Conservation (phyloP, 2,797 vertebrate species). For the Falco berigora region DNA sequence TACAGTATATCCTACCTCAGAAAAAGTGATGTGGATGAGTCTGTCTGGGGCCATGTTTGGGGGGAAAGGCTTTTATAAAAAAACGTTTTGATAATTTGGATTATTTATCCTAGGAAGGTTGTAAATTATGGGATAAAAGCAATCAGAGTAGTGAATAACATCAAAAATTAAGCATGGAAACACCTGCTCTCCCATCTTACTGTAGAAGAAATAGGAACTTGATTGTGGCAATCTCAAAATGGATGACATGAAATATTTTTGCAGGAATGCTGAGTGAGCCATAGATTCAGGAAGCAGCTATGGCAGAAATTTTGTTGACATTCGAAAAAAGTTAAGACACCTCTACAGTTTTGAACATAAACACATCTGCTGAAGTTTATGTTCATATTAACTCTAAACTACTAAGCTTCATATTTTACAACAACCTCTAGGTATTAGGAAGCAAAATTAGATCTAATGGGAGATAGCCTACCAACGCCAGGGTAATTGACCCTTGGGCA, state of each 20-base stretch:
- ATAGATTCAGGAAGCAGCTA: not conserved
- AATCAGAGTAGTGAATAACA: not conserved
- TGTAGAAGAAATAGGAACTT: not conserved
- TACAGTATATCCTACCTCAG: not conserved
- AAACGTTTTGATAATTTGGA: not conserved
- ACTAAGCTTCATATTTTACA: not conserved
- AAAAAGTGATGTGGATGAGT: not conserved
- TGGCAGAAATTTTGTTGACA: not conserved
- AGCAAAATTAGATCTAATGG: not conserved
- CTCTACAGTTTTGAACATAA: not conserved
- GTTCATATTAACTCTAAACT: not conserved
- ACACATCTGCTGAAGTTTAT: not conserved
- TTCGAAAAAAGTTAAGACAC: not conserved
- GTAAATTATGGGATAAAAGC: not conserved
- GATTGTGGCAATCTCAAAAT: not conserved
- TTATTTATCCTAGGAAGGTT: not conserved
- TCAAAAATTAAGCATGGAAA: not conserved
- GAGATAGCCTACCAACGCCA: not conserved
- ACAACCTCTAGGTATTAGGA: not conserved
- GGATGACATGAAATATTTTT: not conserved
- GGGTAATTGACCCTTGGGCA: not conserved
- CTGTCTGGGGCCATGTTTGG: not conserved
- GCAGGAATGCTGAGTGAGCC: not conserved
- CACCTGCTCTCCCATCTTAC: not conserved
- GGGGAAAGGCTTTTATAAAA: not conserved